phyloP scores from a whole-genome alignment of 2,113 vertebrate genomes.

The Aplodontia rufa region DNA sequence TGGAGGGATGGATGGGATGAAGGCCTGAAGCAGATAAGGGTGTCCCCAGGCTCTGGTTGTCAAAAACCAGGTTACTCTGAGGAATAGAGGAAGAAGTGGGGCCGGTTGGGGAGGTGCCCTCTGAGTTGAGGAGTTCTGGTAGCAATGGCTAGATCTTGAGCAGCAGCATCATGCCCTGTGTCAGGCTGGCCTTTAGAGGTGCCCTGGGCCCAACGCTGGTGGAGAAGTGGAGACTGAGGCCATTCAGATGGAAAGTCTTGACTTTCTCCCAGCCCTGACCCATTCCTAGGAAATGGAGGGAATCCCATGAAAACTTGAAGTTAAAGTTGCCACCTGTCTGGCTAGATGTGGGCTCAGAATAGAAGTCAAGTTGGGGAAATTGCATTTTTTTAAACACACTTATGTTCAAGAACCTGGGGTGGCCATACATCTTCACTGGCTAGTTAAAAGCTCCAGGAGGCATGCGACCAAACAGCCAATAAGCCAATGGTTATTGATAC shows the following conservation, averaged over 20 bases:
- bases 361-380: background rate
- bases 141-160: background rate
- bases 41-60: background rate
- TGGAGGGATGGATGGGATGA: background rate
- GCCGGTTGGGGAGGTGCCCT: background rate
- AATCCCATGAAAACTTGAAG: background rate
- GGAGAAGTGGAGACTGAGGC: background rate
- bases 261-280: background rate
- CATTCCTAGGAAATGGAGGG: background rate
- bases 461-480: too few species aligned
- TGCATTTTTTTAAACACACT: background rate
- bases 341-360: background rate
- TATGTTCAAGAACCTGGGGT: background rate
- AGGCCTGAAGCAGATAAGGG: background rate
- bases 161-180: background rate
- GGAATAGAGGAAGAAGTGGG: background rate
- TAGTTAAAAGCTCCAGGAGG: background rate
- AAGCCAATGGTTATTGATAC: background rate
- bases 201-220: background rate
- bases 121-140: background rate
- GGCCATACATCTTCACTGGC: background rate
- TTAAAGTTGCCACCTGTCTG: background rate
- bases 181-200: background rate
- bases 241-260: background rate
- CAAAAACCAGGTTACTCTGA: background rate